These are phyloP conservation scores for Dermolepida albohirtum DNA, from an alignment of 2,888 invertebrate genomes.

Conservation along the genomic window DNA sequence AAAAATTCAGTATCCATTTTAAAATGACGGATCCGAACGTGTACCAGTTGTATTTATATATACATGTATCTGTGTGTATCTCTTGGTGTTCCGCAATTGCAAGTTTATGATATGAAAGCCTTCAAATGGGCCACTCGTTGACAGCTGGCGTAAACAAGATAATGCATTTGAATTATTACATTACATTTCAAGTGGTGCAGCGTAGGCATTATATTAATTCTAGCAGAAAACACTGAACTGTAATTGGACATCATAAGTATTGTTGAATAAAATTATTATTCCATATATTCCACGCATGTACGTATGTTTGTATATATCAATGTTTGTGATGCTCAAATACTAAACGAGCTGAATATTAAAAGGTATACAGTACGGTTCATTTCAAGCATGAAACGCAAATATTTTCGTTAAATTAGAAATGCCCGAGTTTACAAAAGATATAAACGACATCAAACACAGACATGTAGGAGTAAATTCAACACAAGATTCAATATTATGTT, in stretches of 20 bases:
- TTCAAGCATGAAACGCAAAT: no score
- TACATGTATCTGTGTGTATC: no score
- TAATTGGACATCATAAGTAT: constrained; percentile 37
- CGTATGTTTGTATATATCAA: neutral
- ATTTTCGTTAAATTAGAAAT: no score
- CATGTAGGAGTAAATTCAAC: no score
- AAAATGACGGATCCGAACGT: constrained; percentile 39
- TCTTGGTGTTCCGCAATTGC: constrained; percentile 38
- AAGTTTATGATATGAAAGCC: constrained; percentile 46
- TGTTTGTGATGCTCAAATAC: no score
- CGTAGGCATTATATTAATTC: constrained; percentile 48
- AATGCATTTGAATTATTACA: constrained; percentile 50
- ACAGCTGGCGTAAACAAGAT: constrained; percentile 51
- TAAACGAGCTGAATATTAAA: no score
- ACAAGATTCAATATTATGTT: no score
- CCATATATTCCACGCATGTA: no score
- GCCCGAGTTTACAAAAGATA: no score
- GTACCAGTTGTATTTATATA: constrained; percentile 38
- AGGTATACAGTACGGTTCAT: no score
- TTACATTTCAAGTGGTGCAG: constrained; percentile 49
- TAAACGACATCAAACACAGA: no score
- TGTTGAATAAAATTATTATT: constrained; percentile 37
- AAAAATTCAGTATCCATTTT: constrained; percentile 41
- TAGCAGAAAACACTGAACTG: constrained; percentile 38
- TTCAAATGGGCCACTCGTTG: constrained; percentile 48